phyloP scores from a whole-genome alignment of 2,113 vertebrate species.

The Nasalis larvatus region DNA sequence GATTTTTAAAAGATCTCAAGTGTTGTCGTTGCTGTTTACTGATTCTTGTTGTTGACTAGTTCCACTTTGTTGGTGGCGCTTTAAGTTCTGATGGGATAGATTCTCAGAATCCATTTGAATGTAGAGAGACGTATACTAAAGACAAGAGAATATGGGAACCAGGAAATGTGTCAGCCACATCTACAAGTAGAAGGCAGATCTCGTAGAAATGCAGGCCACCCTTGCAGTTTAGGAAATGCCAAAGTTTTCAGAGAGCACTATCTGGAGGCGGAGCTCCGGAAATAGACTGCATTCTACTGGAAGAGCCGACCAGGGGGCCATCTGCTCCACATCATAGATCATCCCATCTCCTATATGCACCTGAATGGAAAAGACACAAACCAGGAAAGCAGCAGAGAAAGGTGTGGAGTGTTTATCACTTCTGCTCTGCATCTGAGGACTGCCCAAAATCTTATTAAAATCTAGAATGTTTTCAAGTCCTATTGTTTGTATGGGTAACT shows the following conservation, averaged over 20 bases:
- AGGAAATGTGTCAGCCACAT: not conserved
- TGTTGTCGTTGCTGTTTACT: not conserved
- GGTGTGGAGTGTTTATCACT: not conserved
- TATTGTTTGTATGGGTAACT: not conserved
- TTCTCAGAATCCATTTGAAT: not conserved
- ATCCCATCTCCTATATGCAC: not conserved
- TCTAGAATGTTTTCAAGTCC: not conserved
- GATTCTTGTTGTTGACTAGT: not conserved
- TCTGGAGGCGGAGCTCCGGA: not conserved
- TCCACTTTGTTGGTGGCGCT: not conserved
- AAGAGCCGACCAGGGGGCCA: not conserved
- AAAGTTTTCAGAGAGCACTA: not conserved
- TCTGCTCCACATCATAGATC: rapidly evolving
- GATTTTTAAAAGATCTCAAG: not conserved
- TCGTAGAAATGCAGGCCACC: not conserved
- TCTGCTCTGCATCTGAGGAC: not conserved
- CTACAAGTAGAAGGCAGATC: not conserved
- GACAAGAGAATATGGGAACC: too few relatives aligned
- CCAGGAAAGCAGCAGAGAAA: not conserved
- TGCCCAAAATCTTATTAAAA: not conserved
- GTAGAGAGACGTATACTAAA: not conserved
- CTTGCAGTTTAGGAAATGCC: not conserved
- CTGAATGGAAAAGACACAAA: not conserved
- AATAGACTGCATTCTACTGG: not conserved
- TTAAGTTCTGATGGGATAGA: not conserved